Conservation (phyloP, 2,797 vertebrate genomes). For the Cuculus canorus region DNA sequence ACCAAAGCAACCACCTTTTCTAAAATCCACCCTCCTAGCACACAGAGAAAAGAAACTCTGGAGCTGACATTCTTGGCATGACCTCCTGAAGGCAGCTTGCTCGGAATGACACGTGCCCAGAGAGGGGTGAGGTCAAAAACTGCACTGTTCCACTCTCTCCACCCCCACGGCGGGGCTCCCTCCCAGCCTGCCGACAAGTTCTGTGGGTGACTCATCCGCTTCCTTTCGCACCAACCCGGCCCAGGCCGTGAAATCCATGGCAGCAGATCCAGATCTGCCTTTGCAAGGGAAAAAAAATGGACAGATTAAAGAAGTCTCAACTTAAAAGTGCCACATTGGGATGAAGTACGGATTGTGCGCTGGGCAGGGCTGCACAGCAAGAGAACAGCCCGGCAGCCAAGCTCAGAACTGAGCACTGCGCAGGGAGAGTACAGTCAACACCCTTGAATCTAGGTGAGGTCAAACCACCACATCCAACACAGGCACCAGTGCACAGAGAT, state of each 20-base stretch:
- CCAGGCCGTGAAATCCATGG: not conserved
- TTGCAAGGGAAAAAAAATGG: not conserved
- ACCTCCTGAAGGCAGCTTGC: slow-evolving; percentile 34
- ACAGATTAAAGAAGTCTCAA: not conserved
- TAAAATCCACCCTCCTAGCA: accelerated
- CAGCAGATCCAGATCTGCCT: slow-evolving; percentile 42
- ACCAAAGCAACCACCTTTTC: accelerated
- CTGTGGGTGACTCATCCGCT: slow-evolving; percentile 72
- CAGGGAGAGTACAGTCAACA: not conserved
- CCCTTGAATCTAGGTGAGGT: slow-evolving; percentile 3
- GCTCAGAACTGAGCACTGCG: accelerated
- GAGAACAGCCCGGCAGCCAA: not conserved
- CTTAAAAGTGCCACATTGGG: not conserved
- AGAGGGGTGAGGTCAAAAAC: slow-evolving; percentile 69
- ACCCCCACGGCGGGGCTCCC: slow-evolving; percentile 24
- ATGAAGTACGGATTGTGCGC: not conserved
- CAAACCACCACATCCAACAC: not conserved
- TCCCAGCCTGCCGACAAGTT: slow-evolving; percentile 66
- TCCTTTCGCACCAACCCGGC: slow-evolving; percentile 62
- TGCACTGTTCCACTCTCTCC: slow-evolving; percentile 60
- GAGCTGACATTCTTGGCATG: not conserved
- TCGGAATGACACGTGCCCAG: slow-evolving; percentile 48
- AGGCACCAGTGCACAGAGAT: not conserved
- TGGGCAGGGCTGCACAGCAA: not conserved
- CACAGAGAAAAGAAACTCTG: not conserved